Conservation (phyloP, 2,113 vertebrate species). For the Eonycteris spelaea region DNA sequence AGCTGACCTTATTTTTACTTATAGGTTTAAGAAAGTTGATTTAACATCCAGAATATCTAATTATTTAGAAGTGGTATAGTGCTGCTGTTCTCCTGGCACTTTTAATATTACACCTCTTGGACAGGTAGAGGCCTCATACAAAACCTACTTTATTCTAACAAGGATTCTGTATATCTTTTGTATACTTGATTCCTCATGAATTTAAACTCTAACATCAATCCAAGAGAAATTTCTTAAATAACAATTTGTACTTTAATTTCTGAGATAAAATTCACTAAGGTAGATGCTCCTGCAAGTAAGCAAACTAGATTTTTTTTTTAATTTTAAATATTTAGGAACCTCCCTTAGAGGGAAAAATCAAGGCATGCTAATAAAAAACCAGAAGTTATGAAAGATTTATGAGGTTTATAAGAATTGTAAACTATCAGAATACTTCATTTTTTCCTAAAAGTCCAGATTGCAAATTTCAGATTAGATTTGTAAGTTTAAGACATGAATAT, state of each 20-base stretch:
- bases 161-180: neutral
- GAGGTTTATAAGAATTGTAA: neutral
- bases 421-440: neutral
- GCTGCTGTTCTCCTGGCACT: neutral
- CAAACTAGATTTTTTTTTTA: neutral
- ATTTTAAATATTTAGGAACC: conserved; percentile 8
- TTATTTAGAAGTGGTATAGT: neutral
- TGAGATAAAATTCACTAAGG: neutral
- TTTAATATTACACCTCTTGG: neutral
- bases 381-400: conserved; percentile 4
- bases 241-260: conserved; percentile 5
- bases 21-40: neutral
- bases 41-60: neutral
- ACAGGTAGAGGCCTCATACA: neutral
- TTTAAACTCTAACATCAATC: neutral
- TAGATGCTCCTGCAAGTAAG: neutral
- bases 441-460: neutral
- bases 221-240: conserved; percentile 35
- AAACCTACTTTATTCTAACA: conserved; percentile 27
- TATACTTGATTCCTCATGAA: neutral
- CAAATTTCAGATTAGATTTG: neutral
- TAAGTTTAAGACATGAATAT: neutral
- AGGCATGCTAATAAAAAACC: neutral
- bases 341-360: neutral
- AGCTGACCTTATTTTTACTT: neutral